These are phyloP conservation scores for Dynastes hyllus DNA, from an alignment of 2,888 invertebrate species.

Conservation along the genomic window DNA sequence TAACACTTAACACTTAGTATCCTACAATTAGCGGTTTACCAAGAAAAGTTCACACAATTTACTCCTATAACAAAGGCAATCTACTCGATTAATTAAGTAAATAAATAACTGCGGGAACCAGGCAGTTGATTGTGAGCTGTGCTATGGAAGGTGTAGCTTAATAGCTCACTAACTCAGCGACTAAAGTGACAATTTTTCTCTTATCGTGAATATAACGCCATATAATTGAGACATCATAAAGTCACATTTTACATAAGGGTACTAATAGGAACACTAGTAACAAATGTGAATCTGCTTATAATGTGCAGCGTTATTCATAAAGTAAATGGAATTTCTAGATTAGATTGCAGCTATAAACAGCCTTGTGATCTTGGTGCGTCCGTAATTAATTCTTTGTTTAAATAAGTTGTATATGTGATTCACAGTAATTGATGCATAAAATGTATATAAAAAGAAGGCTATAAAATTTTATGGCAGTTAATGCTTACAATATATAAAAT, in stretches of 20 bases:
- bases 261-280: not conserved
- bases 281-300: conserved; percentile 17
- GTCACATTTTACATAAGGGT: not conserved
- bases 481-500: not conserved
- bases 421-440: conserved; percentile 6
- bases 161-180: not conserved
- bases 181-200: conserved; percentile 9
- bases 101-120: not conserved
- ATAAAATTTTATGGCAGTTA: conserved; percentile 7
- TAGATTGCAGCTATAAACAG: conserved; percentile 14
- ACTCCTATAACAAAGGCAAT: not conserved
- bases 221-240: not conserved
- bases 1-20: conserved; percentile 28
- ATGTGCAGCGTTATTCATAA: conserved; percentile 21
- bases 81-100: not conserved
- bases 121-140: no score
- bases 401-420: conserved; percentile 23
- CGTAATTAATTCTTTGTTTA: not conserved
- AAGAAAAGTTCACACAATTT: conserved; percentile 27
- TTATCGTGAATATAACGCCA: not conserved
- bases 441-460: not conserved
- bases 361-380: not conserved
- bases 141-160: not conserved
- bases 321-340: conserved; percentile 24
- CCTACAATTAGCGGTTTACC: conserved; percentile 23